Evolutionary conservation across 2,888 invertebrate species (phyloP).

Genomic region (Liodrosophila aerea): DNA sequence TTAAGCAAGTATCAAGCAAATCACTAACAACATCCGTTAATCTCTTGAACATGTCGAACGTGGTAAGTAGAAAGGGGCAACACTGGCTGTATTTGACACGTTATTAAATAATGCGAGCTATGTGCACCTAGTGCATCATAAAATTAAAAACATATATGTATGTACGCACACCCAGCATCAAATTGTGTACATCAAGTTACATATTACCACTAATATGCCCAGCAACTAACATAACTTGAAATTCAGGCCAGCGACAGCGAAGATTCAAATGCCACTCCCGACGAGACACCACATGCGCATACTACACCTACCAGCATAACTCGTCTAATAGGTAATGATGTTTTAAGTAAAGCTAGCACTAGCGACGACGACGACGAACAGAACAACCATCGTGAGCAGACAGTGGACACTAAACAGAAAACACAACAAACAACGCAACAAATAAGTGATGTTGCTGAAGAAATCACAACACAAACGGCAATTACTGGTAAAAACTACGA

Average conservation of each 20-base stretch:
- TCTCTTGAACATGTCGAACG: slow-evolving; percentile 64
- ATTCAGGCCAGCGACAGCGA: slow-evolving; percentile 81
- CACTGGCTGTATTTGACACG: slow-evolving; percentile 33
- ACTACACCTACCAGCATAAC: slow-evolving; percentile 42
- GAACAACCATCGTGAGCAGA: background rate
- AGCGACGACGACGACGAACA: slow-evolving; percentile 81
- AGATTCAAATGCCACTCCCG: slow-evolving; percentile 59
- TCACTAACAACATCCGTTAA: slow-evolving; percentile 70
- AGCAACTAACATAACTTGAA: slow-evolving; percentile 67
- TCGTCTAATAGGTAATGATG: slow-evolving; percentile 68
- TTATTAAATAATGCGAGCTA: slow-evolving; percentile 15
- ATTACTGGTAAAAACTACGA: slow-evolving; percentile 78
- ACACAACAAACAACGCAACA: background rate
- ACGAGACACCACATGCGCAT: slow-evolving; percentile 62
- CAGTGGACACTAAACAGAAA: background rate
- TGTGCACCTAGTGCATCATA: slow-evolving; percentile 1
- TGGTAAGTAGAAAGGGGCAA: slow-evolving; percentile 62
- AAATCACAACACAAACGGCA: slow-evolving; percentile 39
- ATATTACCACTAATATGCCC: slow-evolving; percentile 25
- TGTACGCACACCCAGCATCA: slow-evolving; percentile 33
- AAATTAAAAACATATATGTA: slow-evolving; percentile 2
- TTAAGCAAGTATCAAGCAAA: slow-evolving; percentile 70
- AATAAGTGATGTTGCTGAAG: slow-evolving; percentile 15
- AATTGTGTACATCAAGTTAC: slow-evolving; percentile 29
- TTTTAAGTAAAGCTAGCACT: slow-evolving; percentile 47